Evolutionary conservation across 2,797 vertebrate species (phyloP).

Genomic region (Danionella dracula): DNA sequence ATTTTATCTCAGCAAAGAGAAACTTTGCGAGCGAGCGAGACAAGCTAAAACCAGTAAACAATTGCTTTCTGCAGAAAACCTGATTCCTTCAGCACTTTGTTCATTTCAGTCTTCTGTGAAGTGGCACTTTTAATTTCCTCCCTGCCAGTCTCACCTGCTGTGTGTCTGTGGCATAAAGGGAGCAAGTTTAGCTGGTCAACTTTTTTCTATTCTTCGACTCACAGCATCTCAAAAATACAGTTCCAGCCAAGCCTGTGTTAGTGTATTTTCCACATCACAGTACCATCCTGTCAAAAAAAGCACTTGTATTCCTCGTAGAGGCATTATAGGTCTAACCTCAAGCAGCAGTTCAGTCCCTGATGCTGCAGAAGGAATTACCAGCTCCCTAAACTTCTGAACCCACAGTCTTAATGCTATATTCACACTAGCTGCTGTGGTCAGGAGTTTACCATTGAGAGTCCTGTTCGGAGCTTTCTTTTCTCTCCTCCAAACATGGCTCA

Average conservation of each 20-base stretch:
- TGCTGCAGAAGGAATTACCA: slow-evolving; percentile 55
- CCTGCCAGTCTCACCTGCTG: neutral
- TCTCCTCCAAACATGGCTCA: slow-evolving; percentile 37
- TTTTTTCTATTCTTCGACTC: neutral
- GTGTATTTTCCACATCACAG: slow-evolving; percentile 1
- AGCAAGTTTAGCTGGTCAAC: neutral
- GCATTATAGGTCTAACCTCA: slow-evolving; percentile 23
- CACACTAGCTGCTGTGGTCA: slow-evolving; percentile 29
- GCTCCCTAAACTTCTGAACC: slow-evolving; percentile 30
- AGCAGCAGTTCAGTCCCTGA: slow-evolving; percentile 24
- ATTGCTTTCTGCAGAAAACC: no score
- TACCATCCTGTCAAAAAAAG: neutral
- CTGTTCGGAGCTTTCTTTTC: slow-evolving; percentile 32
- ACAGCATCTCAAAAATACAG: neutral
- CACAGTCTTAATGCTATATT: slow-evolving; percentile 29
- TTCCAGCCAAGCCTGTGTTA: neutral
- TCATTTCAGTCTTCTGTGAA: neutral
- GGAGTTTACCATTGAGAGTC: slow-evolving; percentile 51
- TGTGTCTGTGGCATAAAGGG: neutral
- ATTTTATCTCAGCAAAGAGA: no score
- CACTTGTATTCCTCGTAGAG: neutral
- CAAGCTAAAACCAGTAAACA: neutral
- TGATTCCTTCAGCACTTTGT: neutral
- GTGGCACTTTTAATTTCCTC: neutral
- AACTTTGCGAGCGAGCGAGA: no score